Evolutionary conservation across 2,113 vertebrate genomes (phyloP).

Genomic region (Aldabrachelys gigantea): DNA sequence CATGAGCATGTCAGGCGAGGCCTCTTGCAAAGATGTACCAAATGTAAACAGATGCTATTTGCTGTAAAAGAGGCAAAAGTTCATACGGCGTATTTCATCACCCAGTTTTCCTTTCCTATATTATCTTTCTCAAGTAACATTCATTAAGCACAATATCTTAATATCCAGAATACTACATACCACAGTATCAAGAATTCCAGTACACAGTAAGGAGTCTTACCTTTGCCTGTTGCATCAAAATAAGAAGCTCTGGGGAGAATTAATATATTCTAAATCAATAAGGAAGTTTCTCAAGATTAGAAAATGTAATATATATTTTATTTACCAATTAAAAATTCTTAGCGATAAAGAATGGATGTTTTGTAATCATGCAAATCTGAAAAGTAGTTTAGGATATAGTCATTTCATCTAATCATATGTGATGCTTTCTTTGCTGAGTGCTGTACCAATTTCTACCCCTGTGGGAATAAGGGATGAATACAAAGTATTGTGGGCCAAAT

Average conservation of each 20-base stretch:
- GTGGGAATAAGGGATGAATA: background rate
- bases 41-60: background rate
- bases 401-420: background rate
- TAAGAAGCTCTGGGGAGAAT: background rate
- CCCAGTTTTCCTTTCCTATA: background rate
- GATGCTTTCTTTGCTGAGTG: background rate
- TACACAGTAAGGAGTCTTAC: background rate
- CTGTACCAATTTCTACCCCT: background rate
- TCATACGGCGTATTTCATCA: background rate
- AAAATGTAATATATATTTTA: background rate
- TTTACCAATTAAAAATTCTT: background rate
- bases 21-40: background rate
- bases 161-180: background rate
- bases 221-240: background rate
- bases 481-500: background rate
- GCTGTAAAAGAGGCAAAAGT: background rate
- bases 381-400: background rate
- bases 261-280: background rate
- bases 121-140: background rate
- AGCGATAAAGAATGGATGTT: background rate
- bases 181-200: background rate
- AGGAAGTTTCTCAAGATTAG: no score
- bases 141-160: background rate
- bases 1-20: background rate
- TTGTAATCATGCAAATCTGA: background rate